Evolutionary conservation across 37 sponge, comb jelly and placozoan genomes (phyloP), one percentile per base, ranked within the genome.

Genomic region (Beroe ovata): DNA sequence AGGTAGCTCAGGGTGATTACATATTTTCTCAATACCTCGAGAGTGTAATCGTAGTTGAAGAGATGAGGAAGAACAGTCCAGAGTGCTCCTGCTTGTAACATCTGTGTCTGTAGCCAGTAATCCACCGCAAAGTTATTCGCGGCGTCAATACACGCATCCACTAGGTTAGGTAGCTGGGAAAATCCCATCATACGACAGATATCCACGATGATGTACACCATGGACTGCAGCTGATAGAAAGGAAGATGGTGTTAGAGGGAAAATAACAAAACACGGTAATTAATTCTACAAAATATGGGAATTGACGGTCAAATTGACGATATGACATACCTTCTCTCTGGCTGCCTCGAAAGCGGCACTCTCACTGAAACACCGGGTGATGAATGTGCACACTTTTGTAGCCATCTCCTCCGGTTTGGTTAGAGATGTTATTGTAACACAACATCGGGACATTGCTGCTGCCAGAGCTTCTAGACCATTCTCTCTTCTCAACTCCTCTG

Each of bases 31-130:
- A 20, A 21, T 8, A 69, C 71, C 71, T 95, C 99, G 64, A 98
- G 92, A 0, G 99, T 98, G 93, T 96, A 98, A 91, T 98, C 99
- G 72, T 98, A 98, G 61, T 93, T 90, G 94, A 98, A 98, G 34
- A 98, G 90, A 91, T 90, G 96, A 23, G 90, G 92, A 21, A 93
- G 41, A 59, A 98, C 14, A 62, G 93, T 97, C 92, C 92, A 98
- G 38, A 98, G 89, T 19, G 91, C 93, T 39, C 95, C 95, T 64
- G 90, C 89, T 92, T 95, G 92, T 28, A 98, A 91, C 14, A 98
- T 91, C 30, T 92, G 92, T 4, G 92, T 95, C 90, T 98, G 99
- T 23, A 98, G 94, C 92, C 92, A 92, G 32, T 88, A 64, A 89
- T 98, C 99, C 19, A 92, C 71, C 3, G 95, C 93, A 72, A 98